Evolutionary conservation across 2,797 vertebrate genomes (phyloP).

Genomic region (Sylvilagus floridanus): DNA sequence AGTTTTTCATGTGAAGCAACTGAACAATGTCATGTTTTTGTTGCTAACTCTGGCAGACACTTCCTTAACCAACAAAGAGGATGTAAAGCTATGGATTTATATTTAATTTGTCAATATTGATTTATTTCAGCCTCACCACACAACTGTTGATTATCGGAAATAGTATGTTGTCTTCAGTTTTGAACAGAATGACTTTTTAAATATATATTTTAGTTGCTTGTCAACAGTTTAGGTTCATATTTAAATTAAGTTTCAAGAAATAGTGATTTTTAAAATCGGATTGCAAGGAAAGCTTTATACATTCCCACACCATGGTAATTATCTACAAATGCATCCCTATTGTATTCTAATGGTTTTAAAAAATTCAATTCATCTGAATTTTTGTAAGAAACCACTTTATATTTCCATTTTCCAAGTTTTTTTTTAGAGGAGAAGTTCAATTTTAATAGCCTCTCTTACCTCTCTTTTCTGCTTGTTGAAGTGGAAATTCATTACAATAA

Average conservation of each 20-base stretch:
- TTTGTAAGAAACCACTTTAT: background rate
- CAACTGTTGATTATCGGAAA: conserved; percentile 46
- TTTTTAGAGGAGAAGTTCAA: background rate
- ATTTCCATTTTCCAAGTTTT: background rate
- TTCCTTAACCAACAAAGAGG: background rate
- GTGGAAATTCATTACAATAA: background rate
- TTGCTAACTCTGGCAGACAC: background rate
- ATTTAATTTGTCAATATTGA: conserved; percentile 61
- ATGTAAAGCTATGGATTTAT: conserved; percentile 35
- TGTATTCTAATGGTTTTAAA: background rate
- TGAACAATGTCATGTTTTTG: conserved; percentile 33
- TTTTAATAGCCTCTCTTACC: background rate
- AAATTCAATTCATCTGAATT: background rate
- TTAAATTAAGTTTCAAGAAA: conserved; percentile 64
- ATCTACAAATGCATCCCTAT: background rate
- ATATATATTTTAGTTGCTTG: conserved; percentile 50
- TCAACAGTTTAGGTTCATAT: conserved; percentile 59
- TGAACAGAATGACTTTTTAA: conserved; percentile 59
- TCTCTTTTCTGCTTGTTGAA: background rate
- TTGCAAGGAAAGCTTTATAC: conserved; percentile 42
- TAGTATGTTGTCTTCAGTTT: conserved; percentile 8
- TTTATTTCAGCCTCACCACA: conserved; percentile 63
- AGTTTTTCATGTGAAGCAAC: background rate
- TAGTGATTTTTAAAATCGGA: conserved; percentile 69
- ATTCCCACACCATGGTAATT: background rate